A percentile compares a stretch with the other conserved stretches of the same genome.
Conservation (phyloP, 2,888 invertebrate genomes). For the Diadromus collaris region DNA sequence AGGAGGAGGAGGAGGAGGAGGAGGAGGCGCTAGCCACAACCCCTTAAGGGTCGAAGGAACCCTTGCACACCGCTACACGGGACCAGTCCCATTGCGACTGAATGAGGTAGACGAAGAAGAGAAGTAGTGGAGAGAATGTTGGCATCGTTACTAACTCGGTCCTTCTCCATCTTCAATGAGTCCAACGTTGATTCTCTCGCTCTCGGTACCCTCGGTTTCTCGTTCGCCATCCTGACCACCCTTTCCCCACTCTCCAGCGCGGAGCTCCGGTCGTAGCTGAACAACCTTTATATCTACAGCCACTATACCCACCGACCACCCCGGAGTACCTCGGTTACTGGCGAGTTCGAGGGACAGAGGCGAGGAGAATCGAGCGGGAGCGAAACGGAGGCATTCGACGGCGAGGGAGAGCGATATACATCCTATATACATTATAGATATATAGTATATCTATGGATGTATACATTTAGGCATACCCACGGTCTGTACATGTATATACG, state of each 20-base stretch:
- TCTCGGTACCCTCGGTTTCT: constrained; percentile 47
- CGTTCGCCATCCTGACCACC: constrained; percentile 56
- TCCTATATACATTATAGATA: constrained; percentile 16
- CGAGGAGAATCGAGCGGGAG: constrained; percentile 59
- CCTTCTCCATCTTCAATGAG: constrained; percentile 27
- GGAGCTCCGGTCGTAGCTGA: constrained; percentile 67
- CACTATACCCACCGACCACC: constrained; percentile 74
- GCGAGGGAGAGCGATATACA: constrained; percentile 27
- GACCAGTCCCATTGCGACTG: constrained; percentile 65
- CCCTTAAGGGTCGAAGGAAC: constrained; percentile 80
- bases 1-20: constrained; percentile 66
- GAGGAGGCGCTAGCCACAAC: constrained; percentile 79
- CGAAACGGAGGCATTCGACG: constrained; percentile 21
- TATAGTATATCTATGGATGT: constrained; percentile 31
- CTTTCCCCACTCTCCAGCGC: constrained; percentile 54
- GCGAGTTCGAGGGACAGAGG: constrained; percentile 65
- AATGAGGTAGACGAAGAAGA: constrained; percentile 51
- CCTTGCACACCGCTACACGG: constrained; percentile 77
- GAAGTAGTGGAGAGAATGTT: constrained; percentile 57
- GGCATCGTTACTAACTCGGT: constrained; percentile 58
- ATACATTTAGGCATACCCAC: constrained; percentile 28
- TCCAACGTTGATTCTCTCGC: constrained; percentile 40
- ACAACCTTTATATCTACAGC: constrained; percentile 78
- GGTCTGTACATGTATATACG: not conserved
- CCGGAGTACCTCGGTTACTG: constrained; percentile 73